Conservation (phyloP, 2,113 vertebrate species). For the Malurus melanocephalus region DNA sequence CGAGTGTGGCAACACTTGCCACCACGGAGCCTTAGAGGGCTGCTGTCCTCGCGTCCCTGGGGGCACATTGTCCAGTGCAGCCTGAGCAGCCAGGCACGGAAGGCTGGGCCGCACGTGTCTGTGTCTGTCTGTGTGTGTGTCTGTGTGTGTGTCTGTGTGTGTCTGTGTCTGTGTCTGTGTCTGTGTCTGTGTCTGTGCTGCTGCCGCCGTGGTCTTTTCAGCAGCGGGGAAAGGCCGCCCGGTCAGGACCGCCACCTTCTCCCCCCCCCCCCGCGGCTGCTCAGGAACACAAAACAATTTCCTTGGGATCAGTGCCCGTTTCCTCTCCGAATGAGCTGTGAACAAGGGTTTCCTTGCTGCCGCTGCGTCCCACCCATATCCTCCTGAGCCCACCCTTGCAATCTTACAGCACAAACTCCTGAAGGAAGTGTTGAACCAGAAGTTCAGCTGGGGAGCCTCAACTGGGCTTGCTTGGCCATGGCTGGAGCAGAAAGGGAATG, state of each 20-base stretch:
- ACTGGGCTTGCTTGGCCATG: neutral
- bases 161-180: neutral
- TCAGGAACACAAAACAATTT: constrained; percentile 72
- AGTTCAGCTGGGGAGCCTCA: neutral
- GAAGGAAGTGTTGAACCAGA: neutral
- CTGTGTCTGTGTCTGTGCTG: neutral
- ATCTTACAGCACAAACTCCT: neutral
- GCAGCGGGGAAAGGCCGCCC: neutral
- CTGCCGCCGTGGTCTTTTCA: neutral
- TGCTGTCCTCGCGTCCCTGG: rapidly evolving
- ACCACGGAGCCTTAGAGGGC: rapidly evolving
- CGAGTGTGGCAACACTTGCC: neutral
- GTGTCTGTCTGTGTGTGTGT: neutral
- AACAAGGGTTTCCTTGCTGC: constrained; percentile 62
- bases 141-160: neutral
- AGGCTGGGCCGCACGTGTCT: neutral
- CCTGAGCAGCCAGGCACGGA: neutral
- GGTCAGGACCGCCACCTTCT: neutral
- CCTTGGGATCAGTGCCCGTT: constrained; percentile 67
- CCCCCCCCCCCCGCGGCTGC: constrained; percentile 12
- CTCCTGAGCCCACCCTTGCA: constrained; percentile 61
- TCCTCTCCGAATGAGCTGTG: constrained; percentile 57
- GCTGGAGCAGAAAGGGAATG: neutral
- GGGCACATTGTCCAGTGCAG: rapidly evolving
- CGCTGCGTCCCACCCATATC: constrained; percentile 60